phyloP scores from a whole-genome alignment of 2,797 vertebrate species.

The Microctenopoma stevenorrisi region DNA sequence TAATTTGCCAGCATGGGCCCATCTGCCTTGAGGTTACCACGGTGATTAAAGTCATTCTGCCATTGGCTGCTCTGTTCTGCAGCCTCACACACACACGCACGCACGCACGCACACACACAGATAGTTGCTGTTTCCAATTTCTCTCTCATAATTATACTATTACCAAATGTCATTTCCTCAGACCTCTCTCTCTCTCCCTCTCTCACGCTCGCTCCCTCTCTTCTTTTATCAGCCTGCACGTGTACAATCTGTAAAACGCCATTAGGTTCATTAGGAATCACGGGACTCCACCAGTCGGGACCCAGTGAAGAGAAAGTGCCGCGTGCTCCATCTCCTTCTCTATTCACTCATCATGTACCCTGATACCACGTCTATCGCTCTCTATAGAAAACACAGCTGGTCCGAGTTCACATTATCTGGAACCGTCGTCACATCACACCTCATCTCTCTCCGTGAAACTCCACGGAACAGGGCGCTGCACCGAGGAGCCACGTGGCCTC shows the following conservation, averaged over 20 bases:
- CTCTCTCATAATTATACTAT: conserved; percentile 41
- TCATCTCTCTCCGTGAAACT: background rate
- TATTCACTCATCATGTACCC: conserved; percentile 37
- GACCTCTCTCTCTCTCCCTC: background rate
- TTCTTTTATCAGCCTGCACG: conserved; percentile 1
- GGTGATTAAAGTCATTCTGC: conserved; percentile 74
- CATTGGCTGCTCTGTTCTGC: conserved; percentile 53
- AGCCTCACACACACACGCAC: conserved; percentile 29
- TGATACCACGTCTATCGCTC: conserved; percentile 32
- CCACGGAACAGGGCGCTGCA: background rate
- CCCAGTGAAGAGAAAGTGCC: conserved; percentile 12
- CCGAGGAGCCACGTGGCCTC: conserved; percentile 3
- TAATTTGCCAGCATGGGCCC: conserved; percentile 69
- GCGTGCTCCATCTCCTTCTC: conserved; percentile 14
- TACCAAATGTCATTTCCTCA: conserved; percentile 50
- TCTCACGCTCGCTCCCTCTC: background rate
- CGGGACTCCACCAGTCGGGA: background rate
- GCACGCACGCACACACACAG: background rate
- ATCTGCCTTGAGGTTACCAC: conserved; percentile 75
- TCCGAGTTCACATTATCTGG: background rate
- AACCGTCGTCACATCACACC: background rate
- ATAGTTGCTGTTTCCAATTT: conserved; percentile 38
- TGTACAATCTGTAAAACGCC: conserved; percentile 40
- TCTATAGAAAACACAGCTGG: conserved; percentile 22
- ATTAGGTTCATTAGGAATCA: conserved; percentile 34